These are phyloP conservation scores for Morbakka virulenta DNA, from an alignment of 30 jellyfish, hydroid and myxozoan species.

Conservation along the genomic window DNA sequence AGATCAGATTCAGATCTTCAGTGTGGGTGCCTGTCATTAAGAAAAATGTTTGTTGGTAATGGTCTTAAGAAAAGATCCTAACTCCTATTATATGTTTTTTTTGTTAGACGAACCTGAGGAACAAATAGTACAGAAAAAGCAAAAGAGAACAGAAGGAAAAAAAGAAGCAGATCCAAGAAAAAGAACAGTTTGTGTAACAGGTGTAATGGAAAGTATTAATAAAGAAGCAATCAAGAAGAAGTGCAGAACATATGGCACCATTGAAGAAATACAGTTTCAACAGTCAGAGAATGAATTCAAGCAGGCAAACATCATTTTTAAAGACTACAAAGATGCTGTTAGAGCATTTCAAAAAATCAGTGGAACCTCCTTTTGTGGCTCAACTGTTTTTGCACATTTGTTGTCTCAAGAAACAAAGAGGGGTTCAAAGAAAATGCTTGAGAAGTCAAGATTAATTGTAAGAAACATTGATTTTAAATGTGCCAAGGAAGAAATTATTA, in stretches of 20 bases:
- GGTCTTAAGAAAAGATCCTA: no score
- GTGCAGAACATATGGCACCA: constrained; percentile 73
- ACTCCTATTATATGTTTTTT: no score
- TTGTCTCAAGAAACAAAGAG: constrained; percentile 61
- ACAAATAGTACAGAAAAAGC: constrained; percentile 21
- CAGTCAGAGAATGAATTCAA: constrained; percentile 37
- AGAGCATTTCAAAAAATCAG: constrained; percentile 81
- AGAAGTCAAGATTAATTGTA: constrained; percentile 63
- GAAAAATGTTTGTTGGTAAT: no score
- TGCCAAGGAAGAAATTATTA: constrained; percentile 55
- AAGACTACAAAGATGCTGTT: constrained; percentile 77
- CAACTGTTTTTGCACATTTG: constrained; percentile 45
- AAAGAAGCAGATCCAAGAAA: constrained; percentile 3
- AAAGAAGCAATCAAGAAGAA: constrained; percentile 58
- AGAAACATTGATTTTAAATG: constrained; percentile 76
- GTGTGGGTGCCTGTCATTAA: no score
- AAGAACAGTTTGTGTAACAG: constrained; percentile 79
- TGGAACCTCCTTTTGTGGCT: constrained; percentile 45
- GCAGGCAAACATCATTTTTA: constrained; percentile 51
- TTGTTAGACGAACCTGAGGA: no score
- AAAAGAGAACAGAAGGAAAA: background rate
- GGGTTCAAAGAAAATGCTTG: constrained; percentile 40
- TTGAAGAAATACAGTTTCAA: constrained; percentile 70
- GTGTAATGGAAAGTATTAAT: constrained; percentile 57
- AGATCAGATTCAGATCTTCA: no score